A percentile compares a stretch with the other conserved stretches of the same genome.
phyloP scores from a whole-genome alignment of 2,113 vertebrate species.

The Microcebus tavaratra region DNA sequence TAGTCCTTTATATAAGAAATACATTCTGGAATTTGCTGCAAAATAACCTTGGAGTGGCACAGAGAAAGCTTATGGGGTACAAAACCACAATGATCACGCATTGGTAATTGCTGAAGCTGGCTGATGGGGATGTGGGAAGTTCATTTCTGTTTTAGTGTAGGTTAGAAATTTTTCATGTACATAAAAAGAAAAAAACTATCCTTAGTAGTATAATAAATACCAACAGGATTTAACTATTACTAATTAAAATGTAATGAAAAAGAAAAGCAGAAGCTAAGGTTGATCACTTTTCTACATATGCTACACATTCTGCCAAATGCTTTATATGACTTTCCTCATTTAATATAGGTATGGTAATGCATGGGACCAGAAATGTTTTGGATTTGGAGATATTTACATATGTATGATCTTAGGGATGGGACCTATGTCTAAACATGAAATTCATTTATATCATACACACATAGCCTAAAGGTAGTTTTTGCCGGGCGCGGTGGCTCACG shows the following conservation, averaged over 20 bases:
- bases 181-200: background rate
- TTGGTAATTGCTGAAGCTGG: background rate
- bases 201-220: background rate
- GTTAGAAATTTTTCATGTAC: background rate
- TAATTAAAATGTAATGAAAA: background rate
- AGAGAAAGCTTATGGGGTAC: background rate
- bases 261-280: background rate
- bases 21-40: background rate
- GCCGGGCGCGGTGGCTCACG: no score
- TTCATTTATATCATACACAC: background rate
- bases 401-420: background rate
- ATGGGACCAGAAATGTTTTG: background rate
- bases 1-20: background rate
- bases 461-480: background rate
- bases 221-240: background rate
- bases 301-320: background rate
- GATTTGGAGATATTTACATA: background rate
- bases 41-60: background rate
- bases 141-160: background rate
- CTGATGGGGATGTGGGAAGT: background rate
- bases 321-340: background rate
- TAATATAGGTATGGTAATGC: background rate
- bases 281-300: background rate
- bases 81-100: background rate
- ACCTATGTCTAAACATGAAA: background rate